Percentiles rank a stretch among this genome's conserved stretches.
Conservation (phyloP, 2,113 vertebrate genomes). For the Eurypyga helias region DNA sequence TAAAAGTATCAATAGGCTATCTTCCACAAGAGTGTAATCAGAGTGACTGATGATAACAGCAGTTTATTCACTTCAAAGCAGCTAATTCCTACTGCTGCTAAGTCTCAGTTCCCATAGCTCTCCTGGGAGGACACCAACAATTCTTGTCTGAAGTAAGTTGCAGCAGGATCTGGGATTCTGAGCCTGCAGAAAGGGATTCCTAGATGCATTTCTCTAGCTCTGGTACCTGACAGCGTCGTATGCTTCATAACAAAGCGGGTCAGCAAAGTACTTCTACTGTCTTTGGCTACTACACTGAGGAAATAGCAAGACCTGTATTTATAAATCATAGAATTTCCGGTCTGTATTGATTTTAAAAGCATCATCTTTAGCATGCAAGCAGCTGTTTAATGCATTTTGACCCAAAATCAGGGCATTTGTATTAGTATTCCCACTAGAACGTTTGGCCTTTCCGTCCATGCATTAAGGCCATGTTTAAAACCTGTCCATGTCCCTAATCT, state of each 20-base stretch:
- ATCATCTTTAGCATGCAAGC: neutral
- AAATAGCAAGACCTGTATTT: neutral
- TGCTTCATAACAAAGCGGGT: neutral
- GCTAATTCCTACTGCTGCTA: neutral
- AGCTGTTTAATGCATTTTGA: slow-evolving; percentile 41
- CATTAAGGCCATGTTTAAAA: slow-evolving; percentile 55
- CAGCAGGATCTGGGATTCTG: neutral
- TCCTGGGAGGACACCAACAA: neutral
- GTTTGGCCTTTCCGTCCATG: slow-evolving; percentile 35
- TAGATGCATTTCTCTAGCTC: neutral
- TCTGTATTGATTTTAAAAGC: slow-evolving; percentile 18
- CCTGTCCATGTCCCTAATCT: slow-evolving; percentile 53
- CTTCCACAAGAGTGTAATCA: neutral
- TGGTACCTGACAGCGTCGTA: neutral
- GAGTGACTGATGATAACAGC: neutral
- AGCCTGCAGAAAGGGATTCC: neutral
- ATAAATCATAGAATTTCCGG: neutral
- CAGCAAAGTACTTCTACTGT: neutral
- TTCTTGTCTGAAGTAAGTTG: neutral
- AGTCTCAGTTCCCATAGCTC: neutral
- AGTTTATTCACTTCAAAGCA: neutral
- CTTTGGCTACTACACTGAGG: neutral
- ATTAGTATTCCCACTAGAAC: slow-evolving; percentile 51
- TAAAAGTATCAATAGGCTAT: neutral
- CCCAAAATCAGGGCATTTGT: neutral